Evolutionary conservation across 2,797 vertebrate species (phyloP).

Genomic region (Cyclura pinguis): DNA sequence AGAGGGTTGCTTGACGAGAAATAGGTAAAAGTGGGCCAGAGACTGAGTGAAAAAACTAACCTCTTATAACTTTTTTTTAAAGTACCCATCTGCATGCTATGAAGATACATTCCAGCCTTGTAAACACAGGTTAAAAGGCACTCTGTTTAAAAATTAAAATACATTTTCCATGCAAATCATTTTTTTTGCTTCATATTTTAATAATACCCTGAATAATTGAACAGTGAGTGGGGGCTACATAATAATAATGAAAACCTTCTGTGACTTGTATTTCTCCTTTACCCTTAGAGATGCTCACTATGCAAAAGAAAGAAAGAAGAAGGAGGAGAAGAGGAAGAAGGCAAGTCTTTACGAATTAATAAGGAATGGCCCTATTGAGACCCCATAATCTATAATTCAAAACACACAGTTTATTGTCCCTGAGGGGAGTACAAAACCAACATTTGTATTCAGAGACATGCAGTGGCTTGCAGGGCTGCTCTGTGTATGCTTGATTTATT

Average conservation of each 20-base stretch:
- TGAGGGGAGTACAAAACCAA: background rate
- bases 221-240: conserved; percentile 65
- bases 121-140: conserved; percentile 74
- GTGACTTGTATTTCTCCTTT: conserved; percentile 57
- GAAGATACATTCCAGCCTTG: conserved; percentile 70
- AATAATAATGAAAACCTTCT: conserved; percentile 42
- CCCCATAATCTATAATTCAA: conserved; percentile 52
- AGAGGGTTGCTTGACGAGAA: conserved; percentile 4
- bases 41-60: conserved; percentile 57
- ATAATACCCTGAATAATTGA: conserved; percentile 79
- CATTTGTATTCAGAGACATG: conserved; percentile 34
- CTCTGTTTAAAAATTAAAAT: conserved; percentile 81
- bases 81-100: conserved; percentile 5
- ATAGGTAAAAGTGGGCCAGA: background rate
- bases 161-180: conserved; percentile 71
- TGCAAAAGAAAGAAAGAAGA: conserved; percentile 49
- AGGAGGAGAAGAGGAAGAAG: background rate
- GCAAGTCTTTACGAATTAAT: conserved; percentile 29
- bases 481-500: background rate
- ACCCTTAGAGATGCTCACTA: conserved; percentile 54
- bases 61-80: conserved; percentile 26
- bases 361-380: conserved; percentile 49
- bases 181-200: conserved; percentile 74
- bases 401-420: conserved; percentile 40
- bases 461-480: background rate